Evolutionary conservation across 2,888 invertebrate genomes (phyloP).

Genomic region (Stenichneumon culpator): DNA sequence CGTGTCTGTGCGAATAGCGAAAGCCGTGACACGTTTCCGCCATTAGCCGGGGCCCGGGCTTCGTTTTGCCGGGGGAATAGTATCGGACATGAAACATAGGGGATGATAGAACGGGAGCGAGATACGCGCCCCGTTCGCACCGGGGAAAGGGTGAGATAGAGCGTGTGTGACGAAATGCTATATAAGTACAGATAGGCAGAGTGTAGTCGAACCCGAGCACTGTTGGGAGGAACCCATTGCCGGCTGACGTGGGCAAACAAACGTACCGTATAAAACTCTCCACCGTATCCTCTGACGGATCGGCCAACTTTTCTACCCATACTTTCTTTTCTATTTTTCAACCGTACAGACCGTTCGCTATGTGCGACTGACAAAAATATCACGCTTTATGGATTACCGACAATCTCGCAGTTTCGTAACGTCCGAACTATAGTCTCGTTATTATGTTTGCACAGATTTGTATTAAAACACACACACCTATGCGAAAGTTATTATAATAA

Average conservation of each 20-base stretch:
- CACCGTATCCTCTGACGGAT: conserved; percentile 27
- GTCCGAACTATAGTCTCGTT: background rate
- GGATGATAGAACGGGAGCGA: conserved; percentile 23
- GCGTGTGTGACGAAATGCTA: conserved; percentile 20
- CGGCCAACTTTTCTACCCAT: conserved; percentile 8
- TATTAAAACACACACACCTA: no score
- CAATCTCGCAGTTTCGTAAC: background rate
- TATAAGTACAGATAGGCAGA: conserved; percentile 47
- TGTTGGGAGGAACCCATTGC: conserved; percentile 11
- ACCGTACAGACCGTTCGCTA: background rate
- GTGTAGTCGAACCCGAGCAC: conserved; percentile 21
- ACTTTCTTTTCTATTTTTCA: background rate
- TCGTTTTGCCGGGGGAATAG: conserved; percentile 62
- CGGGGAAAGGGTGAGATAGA: conserved; percentile 26
- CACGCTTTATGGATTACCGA: background rate
- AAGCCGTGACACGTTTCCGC: conserved; percentile 79
- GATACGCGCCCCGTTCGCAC: background rate
- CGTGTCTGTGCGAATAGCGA: conserved; percentile 74
- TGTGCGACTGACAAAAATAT: conserved; percentile 6
- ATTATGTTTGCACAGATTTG: background rate
- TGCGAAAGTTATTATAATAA: no score
- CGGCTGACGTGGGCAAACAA: conserved; percentile 41
- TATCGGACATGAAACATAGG: conserved; percentile 57
- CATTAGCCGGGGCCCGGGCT: conserved; percentile 74
- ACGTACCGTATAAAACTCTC: conserved; percentile 3